Conservation (phyloP, 1,140 invertebrate genomes). For the Drosophila nasuta region DNA sequence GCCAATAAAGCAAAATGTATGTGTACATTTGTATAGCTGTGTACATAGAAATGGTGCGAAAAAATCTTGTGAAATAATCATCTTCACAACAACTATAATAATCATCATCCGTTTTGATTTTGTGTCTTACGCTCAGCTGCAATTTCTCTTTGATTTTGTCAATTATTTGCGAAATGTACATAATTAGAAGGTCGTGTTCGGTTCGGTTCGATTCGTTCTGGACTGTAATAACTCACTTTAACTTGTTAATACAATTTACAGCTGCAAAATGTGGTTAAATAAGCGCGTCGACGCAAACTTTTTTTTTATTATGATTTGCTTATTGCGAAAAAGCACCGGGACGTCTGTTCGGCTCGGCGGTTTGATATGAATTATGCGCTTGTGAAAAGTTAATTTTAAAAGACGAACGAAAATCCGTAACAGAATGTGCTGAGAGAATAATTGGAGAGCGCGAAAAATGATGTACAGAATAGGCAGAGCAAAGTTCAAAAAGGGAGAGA, state of each 20-base stretch:
- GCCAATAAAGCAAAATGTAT: conserved; percentile 25
- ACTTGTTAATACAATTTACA: conserved; percentile 23
- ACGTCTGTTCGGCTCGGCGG: conserved; percentile 40
- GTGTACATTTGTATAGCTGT: conserved; percentile 3
- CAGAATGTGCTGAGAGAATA: not conserved
- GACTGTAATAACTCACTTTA: conserved; percentile 31
- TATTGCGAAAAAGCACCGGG: conserved; percentile 23
- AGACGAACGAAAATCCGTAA: conserved; percentile 6
- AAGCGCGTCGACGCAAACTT: conserved; percentile 33
- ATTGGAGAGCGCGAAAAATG: conserved; percentile 1
- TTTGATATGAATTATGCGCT: conserved; percentile 18
- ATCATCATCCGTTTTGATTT: conserved; percentile 15
- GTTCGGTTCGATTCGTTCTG: not conserved
- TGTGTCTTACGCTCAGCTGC: conserved; percentile 62
- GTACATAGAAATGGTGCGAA: conserved; percentile 30
- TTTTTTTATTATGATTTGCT: conserved; percentile 6
- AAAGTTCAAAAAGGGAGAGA: conserved; percentile 14
- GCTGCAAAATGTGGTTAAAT: conserved; percentile 31
- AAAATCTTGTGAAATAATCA: conserved; percentile 72
- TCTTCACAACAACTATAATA: conserved; percentile 39
- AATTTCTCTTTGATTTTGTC: conserved; percentile 70
- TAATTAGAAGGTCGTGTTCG: conserved; percentile 8
- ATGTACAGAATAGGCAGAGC: not conserved
- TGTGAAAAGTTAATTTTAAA: conserved; percentile 31
- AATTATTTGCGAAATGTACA: conserved; percentile 65